phyloP scores from a whole-genome alignment of 2,888 invertebrate genomes.

The Cremastobaeus sp. region DNA sequence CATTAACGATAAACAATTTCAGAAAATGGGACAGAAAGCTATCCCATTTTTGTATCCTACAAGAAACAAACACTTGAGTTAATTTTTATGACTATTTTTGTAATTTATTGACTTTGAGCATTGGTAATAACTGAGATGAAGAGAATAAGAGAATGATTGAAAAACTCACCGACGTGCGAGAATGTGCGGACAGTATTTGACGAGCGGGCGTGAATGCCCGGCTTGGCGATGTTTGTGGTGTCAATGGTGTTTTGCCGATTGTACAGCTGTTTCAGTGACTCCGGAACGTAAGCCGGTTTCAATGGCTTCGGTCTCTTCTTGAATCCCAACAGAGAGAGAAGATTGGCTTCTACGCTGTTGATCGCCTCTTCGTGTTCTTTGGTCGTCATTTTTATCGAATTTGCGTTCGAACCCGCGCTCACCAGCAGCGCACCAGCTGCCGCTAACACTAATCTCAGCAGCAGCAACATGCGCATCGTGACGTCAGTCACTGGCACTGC shows the following conservation, averaged over 20 bases:
- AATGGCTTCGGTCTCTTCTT: conserved; percentile 80
- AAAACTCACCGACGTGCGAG: conserved; percentile 85
- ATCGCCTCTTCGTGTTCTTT: conserved; percentile 75
- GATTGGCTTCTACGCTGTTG: conserved; percentile 80
- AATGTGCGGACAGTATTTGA: conserved; percentile 93
- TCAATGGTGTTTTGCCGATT: conserved; percentile 83
- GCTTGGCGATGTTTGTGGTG: conserved; percentile 83
- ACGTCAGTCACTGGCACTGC: conserved; percentile 73
- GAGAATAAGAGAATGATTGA: not conserved
- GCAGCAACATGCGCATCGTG: conserved; percentile 77
- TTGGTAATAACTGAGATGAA: too few species aligned
- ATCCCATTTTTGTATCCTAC: too few species aligned
- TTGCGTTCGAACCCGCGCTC: conserved; percentile 78
- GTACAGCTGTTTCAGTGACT: conserved; percentile 90
- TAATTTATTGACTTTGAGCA: too few species aligned
- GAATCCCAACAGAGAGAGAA: conserved; percentile 83
- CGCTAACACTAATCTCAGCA: conserved; percentile 76
- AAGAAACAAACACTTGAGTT: too few species aligned
- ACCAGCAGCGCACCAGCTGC: conserved; percentile 75
- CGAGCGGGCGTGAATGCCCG: conserved; percentile 84
- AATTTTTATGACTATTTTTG: too few species aligned
- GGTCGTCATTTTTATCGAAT: conserved; percentile 61
- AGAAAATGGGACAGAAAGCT: too few species aligned
- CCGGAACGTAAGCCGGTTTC: conserved; percentile 82
- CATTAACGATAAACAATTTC: too few species aligned